Base-by-base conservation (phyloP, 2,113 vertebrate species). In the Corydoras maculifer region DNA sequence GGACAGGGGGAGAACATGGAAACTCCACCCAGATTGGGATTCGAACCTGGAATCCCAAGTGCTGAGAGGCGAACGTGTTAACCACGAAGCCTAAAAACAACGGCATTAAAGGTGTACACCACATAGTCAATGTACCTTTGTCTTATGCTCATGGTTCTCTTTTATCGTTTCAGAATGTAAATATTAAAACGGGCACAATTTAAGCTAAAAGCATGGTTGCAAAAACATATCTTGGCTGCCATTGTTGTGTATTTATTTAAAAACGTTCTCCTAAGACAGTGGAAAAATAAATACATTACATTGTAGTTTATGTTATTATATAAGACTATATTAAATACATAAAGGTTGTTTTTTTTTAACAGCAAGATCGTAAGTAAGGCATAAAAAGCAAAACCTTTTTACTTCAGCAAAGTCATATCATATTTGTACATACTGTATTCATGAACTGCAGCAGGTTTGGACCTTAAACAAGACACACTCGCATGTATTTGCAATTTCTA, bases 301-400 rank as follows among this genome's bases (percentile, higher is more conserved):
- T 12, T 53, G 51, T 10, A 53, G 3, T 14, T 53, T 12, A 53
- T 53, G 3, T 53, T 8, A 53, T 53, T 53, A 10, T 53, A 14
- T 53, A 53, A 10, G 13, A 14, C 13, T 53, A 10, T 53, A 12
- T 8, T 53, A 53, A 53, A 10, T 53, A 14, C 13, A 14, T 53
- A 8, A 53, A 53, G 9, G 51, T 7, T 8, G 7, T 8, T 50
- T 10, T 53, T 11, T 11, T 53, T 14, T 2, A 53, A 10, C 13
- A 14, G 51, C 3, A 10, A 53, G 9, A 25, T 25, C 18, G 18
- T 25, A 32, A 66, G 65, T 32, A 50, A 32, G 30, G 30, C 30
- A 14, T 53, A 29, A 51, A 31, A 65, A 65, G 63, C 63, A 65
- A 50, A 65, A 29, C 48, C 18, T 13, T 65, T 65, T 30, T 14